phyloP scores from a whole-genome alignment of 2,113 vertebrate genomes.

The Verasper variegatus region DNA sequence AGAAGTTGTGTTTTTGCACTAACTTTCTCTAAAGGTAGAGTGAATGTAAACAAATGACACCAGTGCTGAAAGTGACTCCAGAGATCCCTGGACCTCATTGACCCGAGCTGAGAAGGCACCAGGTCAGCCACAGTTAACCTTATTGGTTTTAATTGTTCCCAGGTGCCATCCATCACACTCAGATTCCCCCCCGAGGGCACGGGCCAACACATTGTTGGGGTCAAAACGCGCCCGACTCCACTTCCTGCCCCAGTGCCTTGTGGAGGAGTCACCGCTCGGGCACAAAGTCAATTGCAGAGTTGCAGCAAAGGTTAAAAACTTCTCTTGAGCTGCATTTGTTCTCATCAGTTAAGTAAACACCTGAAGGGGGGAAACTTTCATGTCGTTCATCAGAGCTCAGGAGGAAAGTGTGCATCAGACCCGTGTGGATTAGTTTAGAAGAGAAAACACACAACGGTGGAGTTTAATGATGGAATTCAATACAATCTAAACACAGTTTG shows the following conservation, averaged over 20 bases:
- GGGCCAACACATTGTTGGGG: conserved; percentile 23
- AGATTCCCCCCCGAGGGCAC: conserved; percentile 37
- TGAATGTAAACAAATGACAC: not conserved
- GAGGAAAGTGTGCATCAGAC: not conserved
- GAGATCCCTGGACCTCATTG: conserved; percentile 32
- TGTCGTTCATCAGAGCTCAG: too few species aligned
- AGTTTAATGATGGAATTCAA: not conserved
- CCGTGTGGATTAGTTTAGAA: not conserved
- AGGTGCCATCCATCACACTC: conserved; percentile 53
- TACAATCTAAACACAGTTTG: not conserved
- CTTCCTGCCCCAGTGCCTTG: conserved; percentile 49
- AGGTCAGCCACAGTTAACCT: conserved; percentile 69
- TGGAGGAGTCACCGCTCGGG: conserved; percentile 18
- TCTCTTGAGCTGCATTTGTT: conserved; percentile 40
- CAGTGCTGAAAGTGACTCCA: conserved; percentile 2
- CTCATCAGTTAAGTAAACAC: conserved; percentile 65
- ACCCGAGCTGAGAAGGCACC: conserved; percentile 36
- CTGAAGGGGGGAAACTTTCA: too few species aligned
- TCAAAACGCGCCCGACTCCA: conserved; percentile 32
- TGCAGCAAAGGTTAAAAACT: conserved; percentile 16
- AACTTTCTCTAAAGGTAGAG: too few species aligned
- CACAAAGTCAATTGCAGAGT: conserved; percentile 33
- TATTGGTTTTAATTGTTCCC: conserved; percentile 68
- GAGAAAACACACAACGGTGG: not conserved
- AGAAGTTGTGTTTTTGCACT: too few species aligned